Evolutionary conservation across 2,888 invertebrate species (phyloP), one percentile per base, ranked within the genome.

Genomic region (Xanthorhoe spadicearia): DNA sequence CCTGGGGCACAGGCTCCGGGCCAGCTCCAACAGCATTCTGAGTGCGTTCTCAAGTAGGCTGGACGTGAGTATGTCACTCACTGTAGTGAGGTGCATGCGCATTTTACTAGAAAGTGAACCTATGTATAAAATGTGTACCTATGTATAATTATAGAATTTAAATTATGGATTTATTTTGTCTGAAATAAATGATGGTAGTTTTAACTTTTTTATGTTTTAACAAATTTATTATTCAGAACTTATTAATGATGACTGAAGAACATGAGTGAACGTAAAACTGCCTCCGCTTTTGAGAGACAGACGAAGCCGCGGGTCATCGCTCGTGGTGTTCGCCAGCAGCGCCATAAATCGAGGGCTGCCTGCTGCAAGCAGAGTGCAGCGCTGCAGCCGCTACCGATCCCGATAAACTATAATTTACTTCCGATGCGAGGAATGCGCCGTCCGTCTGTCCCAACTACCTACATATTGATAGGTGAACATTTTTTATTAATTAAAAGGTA

Each of bases 351-450:
- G 54, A 8, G 23, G 32, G 3, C 32, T 7, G 32, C 32, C 8
- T 7, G 23, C 23, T 23, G 23, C 23, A 23, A 23, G 23, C 4
- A 23, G 23, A 4, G n/a, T n/a, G n/a, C n/a, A n/a, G n/a, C n/a
- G n/a, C 23, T 4, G 52, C 46, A 9, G 82, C 82, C 83, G 80
- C 73, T 74, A 69, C 71, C 69, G 73, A 74, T 72, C 78, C 55
- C 74, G 88, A 89, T 89, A 88, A 82, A 85, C 83, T 84, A 83
- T 90, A 84, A 87, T 86, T 86, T 84, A 86, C 82, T 85, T 84
- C 86, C 84, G 80, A 80, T 65, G 59, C 56, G 19, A 38, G 64
- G 69, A 71, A 73, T 75, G 71, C 62, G 61, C 64, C 54, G 49
- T 55, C 49, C 8, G 59, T 57, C 50, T 61, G 62, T 53, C 62